Percentiles rank a stretch among this genome's conserved stretches.
Conservation (phyloP, 2,797 vertebrate species). For the Rhynchotus rufescens region DNA sequence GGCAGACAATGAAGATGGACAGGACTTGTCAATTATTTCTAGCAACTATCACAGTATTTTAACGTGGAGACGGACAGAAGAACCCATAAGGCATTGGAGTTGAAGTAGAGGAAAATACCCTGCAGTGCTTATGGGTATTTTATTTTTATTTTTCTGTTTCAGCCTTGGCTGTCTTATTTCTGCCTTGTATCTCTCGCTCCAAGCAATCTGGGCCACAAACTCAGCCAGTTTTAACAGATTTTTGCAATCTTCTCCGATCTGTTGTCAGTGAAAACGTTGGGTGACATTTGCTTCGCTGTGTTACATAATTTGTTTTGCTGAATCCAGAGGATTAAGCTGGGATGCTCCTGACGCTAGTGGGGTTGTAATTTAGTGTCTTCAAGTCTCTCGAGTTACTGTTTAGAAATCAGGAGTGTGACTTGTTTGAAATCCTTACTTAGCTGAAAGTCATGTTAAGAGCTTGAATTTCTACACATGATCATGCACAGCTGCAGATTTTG, state of each 20-base stretch:
- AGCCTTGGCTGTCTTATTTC: not conserved
- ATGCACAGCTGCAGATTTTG: not conserved
- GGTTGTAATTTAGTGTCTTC: not conserved
- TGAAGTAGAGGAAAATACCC: not conserved
- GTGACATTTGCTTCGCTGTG: not conserved
- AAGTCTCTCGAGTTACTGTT: not conserved
- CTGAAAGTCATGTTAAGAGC: not conserved
- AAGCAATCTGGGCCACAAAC: not conserved
- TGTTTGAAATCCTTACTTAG: not conserved
- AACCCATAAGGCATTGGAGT: not conserved
- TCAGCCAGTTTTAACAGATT: not conserved
- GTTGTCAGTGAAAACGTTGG: not conserved
- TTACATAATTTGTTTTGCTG: not conserved
- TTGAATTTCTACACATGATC: not conserved
- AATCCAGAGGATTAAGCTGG: not conserved
- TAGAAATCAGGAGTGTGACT: not conserved
- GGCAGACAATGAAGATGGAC: not conserved
- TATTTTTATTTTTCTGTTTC: not conserved
- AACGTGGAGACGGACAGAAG: not conserved
- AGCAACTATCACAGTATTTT: not conserved
- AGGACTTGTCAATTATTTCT: not conserved
- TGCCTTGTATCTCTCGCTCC: not conserved
- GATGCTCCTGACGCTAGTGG: not conserved
- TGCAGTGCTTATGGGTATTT: not conserved
- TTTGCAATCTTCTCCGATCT: not conserved